These are phyloP conservation scores for Mactromeris polynyma DNA, from an alignment of 2,888 invertebrate genomes.

Conservation along the genomic window DNA sequence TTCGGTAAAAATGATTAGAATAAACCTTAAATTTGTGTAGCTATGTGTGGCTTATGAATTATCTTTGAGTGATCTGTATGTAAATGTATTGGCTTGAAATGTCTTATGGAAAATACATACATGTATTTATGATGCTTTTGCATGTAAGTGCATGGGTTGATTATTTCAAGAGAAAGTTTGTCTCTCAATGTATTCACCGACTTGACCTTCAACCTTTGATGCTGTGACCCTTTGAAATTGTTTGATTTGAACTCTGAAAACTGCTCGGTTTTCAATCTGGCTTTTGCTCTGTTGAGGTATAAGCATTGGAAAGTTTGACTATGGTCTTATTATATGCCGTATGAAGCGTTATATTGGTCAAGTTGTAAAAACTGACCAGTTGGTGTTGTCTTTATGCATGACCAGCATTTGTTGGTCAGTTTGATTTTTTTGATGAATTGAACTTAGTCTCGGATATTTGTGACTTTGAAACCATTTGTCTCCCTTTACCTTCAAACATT, in stretches of 20 bases:
- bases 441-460: background rate
- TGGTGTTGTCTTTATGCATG: background rate
- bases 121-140: background rate
- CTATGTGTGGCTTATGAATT: constrained; percentile 9
- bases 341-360: background rate
- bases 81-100: constrained; percentile 19
- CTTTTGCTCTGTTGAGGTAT: background rate
- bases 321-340: background rate
- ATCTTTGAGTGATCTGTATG: background rate
- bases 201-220: background rate
- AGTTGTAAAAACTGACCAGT: background rate
- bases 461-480: background rate
- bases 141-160: background rate
- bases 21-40: background rate
- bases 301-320: background rate
- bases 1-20: constrained; percentile 18
- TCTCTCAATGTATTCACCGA: background rate
- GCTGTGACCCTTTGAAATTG: background rate
- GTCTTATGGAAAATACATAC: background rate
- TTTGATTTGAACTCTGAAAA: background rate
- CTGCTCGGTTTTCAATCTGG: background rate
- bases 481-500: background rate
- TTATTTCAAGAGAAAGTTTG: background rate
- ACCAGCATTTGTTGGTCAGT: background rate
- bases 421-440: background rate